phyloP scores from a whole-genome alignment of 2,888 invertebrate genomes.

The Drosophila meridionalis region DNA sequence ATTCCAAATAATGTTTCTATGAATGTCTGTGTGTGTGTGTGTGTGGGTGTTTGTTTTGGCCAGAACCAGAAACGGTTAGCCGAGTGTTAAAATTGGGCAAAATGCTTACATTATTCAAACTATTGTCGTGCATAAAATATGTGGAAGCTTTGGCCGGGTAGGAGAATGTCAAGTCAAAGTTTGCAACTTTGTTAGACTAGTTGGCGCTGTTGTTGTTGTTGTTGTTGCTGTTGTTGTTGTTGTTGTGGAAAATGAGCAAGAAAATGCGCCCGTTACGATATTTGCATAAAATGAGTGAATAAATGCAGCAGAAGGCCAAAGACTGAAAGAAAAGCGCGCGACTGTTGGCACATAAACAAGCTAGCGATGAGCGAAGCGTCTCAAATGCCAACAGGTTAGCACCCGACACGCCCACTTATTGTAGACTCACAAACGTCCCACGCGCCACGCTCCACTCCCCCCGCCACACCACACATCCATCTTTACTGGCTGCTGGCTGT shows the following conservation, averaged over 20 bases:
- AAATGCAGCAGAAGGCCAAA: constrained; percentile 40
- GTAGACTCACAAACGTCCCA: not conserved
- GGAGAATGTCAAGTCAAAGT: constrained; percentile 63
- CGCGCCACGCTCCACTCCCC: not conserved
- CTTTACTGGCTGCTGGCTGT: constrained; percentile 14
- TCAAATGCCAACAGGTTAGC: constrained; percentile 74
- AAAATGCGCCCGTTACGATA: constrained; percentile 69
- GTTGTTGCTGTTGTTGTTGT: constrained; percentile 12
- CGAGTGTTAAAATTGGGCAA: constrained; percentile 41
- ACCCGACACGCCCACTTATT: constrained; percentile 13
- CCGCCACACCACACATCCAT: constrained; percentile 8
- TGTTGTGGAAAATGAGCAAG: constrained; percentile 68
- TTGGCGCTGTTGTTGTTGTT: constrained; percentile 11
- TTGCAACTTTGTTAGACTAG: constrained; percentile 43
- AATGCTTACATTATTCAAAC: constrained; percentile 70
- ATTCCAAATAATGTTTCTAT: not conserved
- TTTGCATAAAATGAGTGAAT: constrained; percentile 67
- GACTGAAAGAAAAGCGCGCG: constrained; percentile 37
- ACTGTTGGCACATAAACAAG: constrained; percentile 74
- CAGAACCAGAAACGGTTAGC: constrained; percentile 46
- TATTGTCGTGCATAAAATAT: constrained; percentile 70
- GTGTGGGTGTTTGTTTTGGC: constrained; percentile 15
- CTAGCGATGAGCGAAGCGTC: constrained; percentile 53
- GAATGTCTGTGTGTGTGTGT: constrained; percentile 9
- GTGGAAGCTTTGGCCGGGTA: constrained; percentile 52